Percentiles rank a stretch among this genome's conserved stretches.
phyloP scores from a whole-genome alignment of 1,140 invertebrate genomes.

The Chlorops oryzae region DNA sequence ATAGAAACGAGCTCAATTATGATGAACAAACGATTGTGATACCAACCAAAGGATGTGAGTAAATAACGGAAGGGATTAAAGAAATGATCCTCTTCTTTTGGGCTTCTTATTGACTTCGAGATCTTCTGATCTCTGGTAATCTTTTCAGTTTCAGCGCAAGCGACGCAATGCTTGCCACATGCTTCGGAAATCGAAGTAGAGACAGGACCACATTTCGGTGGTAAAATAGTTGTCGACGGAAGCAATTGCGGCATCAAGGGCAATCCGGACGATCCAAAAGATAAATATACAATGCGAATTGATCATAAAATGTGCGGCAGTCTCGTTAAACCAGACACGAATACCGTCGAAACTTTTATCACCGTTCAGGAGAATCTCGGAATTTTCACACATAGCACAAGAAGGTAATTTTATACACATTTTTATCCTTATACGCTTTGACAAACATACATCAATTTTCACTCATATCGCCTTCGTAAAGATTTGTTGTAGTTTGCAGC shows the following conservation, averaged over 20 bases:
- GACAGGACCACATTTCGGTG: conserved; percentile 69
- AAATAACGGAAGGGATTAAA: no score
- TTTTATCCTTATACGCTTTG: conserved; percentile 6
- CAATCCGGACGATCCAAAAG: conserved; percentile 58
- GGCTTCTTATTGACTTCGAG: not conserved
- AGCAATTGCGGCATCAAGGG: conserved; percentile 58
- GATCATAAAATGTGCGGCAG: conserved; percentile 71
- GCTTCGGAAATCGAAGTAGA: conserved; percentile 73
- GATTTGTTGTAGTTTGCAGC: conserved; percentile 69
- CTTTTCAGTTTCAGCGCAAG: conserved; percentile 64
- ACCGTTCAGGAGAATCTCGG: conserved; percentile 74
- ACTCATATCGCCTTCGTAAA: no score
- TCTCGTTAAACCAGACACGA: conserved; percentile 60
- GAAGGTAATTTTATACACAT: conserved; percentile 49
- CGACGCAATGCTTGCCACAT: conserved; percentile 67
- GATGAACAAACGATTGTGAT: conserved; percentile 57
- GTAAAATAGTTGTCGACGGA: conserved; percentile 61
- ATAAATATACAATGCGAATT: conserved; percentile 66
- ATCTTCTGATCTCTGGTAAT: not conserved
- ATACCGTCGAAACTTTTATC: conserved; percentile 68
- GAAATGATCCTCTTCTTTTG: no score
- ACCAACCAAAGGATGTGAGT: conserved; percentile 75
- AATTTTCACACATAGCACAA: conserved; percentile 72
- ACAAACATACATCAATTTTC: no score
- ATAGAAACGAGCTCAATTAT: no score